Conservation (phyloP, 2,888 invertebrate species). For the Pterostichus niger region DNA sequence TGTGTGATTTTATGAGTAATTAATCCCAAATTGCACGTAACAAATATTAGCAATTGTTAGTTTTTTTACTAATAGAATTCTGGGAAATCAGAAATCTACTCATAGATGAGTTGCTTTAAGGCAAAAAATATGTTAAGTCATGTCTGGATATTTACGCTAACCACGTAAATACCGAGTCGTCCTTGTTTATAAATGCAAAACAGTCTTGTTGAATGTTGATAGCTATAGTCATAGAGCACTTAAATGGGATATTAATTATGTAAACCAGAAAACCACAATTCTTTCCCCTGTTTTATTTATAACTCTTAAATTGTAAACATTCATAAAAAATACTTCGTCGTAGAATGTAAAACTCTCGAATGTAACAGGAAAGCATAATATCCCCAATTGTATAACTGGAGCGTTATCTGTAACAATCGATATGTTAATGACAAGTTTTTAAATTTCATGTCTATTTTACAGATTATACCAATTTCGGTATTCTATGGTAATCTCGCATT, state of each 20-base stretch:
- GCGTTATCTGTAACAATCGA: too few species aligned
- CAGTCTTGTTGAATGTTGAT: background rate
- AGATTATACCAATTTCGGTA: too few species aligned
- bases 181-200: slow-evolving; percentile 9
- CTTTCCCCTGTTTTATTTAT: too few species aligned
- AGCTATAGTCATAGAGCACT: background rate
- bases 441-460: too few species aligned
- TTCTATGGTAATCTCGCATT: too few species aligned
- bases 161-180: background rate
- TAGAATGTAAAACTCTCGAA: background rate
- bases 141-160: background rate
- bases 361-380: too few species aligned
- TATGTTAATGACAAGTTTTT: too few species aligned
- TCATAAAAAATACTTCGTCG: background rate
- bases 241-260: background rate
- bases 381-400: too few species aligned
- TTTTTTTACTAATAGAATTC: slow-evolving; percentile 8
- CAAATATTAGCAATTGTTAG: slow-evolving; percentile 21
- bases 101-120: background rate
- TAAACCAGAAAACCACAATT: too few species aligned
- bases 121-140: slow-evolving; percentile 19
- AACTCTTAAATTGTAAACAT: too few species aligned
- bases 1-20: slow-evolving; percentile 27
- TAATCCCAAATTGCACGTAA: slow-evolving; percentile 26
- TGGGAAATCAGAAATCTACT: slow-evolving; percentile 11